Base-by-base conservation (phyloP, 1,140 invertebrate species). In the Drosophila ficusphila region DNA sequence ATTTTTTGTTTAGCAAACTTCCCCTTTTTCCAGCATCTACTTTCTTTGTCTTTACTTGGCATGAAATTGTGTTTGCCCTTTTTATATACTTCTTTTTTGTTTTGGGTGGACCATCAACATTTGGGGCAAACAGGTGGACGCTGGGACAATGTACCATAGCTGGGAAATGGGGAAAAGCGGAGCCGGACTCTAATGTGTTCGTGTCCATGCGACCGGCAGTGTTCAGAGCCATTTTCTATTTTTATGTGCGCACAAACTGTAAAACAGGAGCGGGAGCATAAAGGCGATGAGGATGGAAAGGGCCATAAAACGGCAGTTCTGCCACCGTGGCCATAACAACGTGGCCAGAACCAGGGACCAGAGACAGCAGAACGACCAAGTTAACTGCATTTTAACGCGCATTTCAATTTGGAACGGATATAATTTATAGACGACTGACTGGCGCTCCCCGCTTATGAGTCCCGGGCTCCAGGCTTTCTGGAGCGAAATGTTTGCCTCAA, bases 331-430 rank as follows among this genome's bases (percentile, higher is more conserved):
- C 73, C 73, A 86, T 85, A 85, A 85, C 77, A 88, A 82, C 83
- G 67, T 67, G 81, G 81, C 79, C 79, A 73, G 65, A 67, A 64
- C 39, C 51, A 67, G 57, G 52, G 41, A 52, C 64, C 64, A 51
- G 68, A 29, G 48, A 52, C 69, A 62, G 51, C 51, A 38, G 64
- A 81, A 73, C 79, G 81, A 79, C 76, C 83, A 90, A 86, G 89
- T 90, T 90, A 90, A 90, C 89, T 90, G 85, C 89, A 90, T 90
- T 90, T 90, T 90, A 90, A 90, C 89, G 89, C 89, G 89, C 85
- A 85, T 90, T 90, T 90, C 89, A 90, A 90, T 90, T 90, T 90
- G 89, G 89, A 90, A 90, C 89, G 89, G 89, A 90, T 90, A 90
- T 90, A 90, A 90, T 90, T 90, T 90, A 90, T 90, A 90, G 89